A percentile compares a stretch with the other conserved stretches of the same genome.
Conservation (phyloP, 1,140 invertebrate genomes). For the Adelges cooleyi region DNA sequence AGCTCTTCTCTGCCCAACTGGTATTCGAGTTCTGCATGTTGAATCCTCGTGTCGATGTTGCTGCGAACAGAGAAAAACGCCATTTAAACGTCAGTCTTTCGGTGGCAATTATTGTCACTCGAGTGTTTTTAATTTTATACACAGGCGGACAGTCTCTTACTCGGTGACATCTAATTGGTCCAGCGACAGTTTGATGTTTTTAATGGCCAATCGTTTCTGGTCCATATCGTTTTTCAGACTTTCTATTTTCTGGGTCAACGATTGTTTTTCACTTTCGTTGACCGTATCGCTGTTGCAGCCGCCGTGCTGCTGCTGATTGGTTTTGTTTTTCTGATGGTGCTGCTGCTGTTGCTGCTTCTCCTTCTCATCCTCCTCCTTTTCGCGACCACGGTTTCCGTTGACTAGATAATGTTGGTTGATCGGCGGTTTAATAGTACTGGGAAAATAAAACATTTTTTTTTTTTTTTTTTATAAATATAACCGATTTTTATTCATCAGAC, state of each 20-base stretch:
- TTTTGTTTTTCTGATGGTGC: too few relatives aligned
- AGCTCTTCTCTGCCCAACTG: constrained; percentile 75
- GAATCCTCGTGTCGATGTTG: constrained; percentile 79
- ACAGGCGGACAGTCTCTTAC: constrained; percentile 42
- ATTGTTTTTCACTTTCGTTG: constrained; percentile 46
- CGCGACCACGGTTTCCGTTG: too few relatives aligned
- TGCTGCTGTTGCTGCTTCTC: too few relatives aligned
- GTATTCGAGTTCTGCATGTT: constrained; percentile 80
- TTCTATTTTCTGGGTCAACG: constrained; percentile 53
- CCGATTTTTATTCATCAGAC: too few relatives aligned
- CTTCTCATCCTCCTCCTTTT: too few relatives aligned
- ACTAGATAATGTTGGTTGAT: too few relatives aligned
- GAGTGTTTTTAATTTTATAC: neutral
- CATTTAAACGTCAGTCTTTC: too few relatives aligned
- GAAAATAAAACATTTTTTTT: too few relatives aligned
- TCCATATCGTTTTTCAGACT: constrained; percentile 57
- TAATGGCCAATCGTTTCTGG: constrained; percentile 56
- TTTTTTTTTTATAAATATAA: too few relatives aligned
- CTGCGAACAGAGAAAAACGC: constrained; percentile 40
- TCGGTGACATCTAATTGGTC: constrained; percentile 68
- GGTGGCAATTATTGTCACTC: neutral
- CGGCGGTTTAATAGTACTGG: too few relatives aligned
- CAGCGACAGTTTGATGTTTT: constrained; percentile 58
- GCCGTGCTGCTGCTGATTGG: constrained; percentile 34
- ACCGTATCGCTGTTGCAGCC: constrained; percentile 30